These are phyloP conservation scores for Cecropterus lyciades DNA, from an alignment of 1,140 invertebrate species.

Conservation along the genomic window DNA sequence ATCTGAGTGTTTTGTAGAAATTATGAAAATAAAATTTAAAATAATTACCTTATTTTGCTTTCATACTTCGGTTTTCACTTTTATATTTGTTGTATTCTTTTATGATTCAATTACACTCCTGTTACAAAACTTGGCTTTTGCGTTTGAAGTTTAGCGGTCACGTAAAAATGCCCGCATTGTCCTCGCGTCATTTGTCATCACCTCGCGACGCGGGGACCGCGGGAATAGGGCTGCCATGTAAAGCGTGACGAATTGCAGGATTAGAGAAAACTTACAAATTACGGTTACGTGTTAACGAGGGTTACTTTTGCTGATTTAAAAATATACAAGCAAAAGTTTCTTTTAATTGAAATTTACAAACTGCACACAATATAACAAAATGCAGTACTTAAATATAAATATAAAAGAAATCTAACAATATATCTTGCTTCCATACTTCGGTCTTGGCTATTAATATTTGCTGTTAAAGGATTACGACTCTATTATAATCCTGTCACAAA, in stretches of 20 bases:
- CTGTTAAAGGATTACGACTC: too few relatives aligned
- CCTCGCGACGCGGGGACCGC: slow-evolving; percentile 7
- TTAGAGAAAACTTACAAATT: neutral
- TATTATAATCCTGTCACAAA: neutral
- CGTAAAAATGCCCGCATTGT: slow-evolving; percentile 18
- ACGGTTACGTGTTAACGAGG: too few relatives aligned
- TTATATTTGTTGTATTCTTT: too few relatives aligned
- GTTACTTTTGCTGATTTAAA: too few relatives aligned
- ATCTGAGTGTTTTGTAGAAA: too few relatives aligned
- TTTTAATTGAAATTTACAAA: too few relatives aligned
- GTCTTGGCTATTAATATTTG: neutral
- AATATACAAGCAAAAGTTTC: too few relatives aligned
- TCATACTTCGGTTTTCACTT: neutral
- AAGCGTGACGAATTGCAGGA: slow-evolving; percentile 14
- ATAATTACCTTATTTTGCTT: too few relatives aligned
- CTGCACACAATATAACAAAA: too few relatives aligned
- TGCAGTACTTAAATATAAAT: too few relatives aligned
- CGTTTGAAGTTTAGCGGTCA: slow-evolving; percentile 15
- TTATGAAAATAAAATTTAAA: too few relatives aligned
- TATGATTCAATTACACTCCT: neutral
- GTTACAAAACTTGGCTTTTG: neutral
- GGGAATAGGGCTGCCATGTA: slow-evolving; percentile 5
- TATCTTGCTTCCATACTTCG: neutral
- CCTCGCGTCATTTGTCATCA: slow-evolving; percentile 26
- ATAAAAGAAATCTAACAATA: too few relatives aligned